phyloP scores from a whole-genome alignment of 1,140 invertebrate genomes.

The Lerema accius region DNA sequence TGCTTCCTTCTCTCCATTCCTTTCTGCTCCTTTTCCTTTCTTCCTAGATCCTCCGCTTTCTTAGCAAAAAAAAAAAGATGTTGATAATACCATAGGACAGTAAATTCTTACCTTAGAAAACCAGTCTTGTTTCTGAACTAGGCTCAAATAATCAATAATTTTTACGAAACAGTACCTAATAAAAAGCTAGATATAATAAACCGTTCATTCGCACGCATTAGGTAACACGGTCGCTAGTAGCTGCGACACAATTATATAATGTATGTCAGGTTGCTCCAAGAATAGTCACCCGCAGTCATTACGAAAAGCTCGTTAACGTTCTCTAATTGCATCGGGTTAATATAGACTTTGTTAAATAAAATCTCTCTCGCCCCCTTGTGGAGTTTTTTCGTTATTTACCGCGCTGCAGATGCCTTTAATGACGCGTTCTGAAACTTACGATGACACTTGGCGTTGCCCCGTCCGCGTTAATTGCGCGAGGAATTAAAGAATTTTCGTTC shows the following conservation, averaged over 20 bases:
- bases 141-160: too few species aligned
- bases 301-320: slow-evolving; percentile 79
- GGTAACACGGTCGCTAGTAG: slow-evolving; percentile 36
- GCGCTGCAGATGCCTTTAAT: slow-evolving; percentile 80
- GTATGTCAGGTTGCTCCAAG: slow-evolving; percentile 43
- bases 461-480: slow-evolving; percentile 73
- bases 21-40: too few species aligned
- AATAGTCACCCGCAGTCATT: slow-evolving; percentile 74
- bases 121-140: too few species aligned
- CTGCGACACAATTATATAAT: slow-evolving; percentile 40
- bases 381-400: slow-evolving; percentile 79
- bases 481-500: slow-evolving; percentile 79
- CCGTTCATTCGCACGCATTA: slow-evolving; percentile 27
- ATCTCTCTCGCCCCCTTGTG: slow-evolving; percentile 64
- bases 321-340: slow-evolving; percentile 82
- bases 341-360: slow-evolving; percentile 83
- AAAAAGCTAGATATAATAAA: too few species aligned
- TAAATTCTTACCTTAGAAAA: too few species aligned
- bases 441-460: slow-evolving; percentile 77
- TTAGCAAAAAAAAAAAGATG: too few species aligned
- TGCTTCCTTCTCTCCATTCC: too few species aligned
- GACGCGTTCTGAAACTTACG: slow-evolving; percentile 81
- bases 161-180: too few species aligned
- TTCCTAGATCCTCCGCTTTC: too few species aligned
- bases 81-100: too few species aligned